phyloP scores from a whole-genome alignment of 2,113 vertebrate species.

The Pteruthius melanotis region DNA sequence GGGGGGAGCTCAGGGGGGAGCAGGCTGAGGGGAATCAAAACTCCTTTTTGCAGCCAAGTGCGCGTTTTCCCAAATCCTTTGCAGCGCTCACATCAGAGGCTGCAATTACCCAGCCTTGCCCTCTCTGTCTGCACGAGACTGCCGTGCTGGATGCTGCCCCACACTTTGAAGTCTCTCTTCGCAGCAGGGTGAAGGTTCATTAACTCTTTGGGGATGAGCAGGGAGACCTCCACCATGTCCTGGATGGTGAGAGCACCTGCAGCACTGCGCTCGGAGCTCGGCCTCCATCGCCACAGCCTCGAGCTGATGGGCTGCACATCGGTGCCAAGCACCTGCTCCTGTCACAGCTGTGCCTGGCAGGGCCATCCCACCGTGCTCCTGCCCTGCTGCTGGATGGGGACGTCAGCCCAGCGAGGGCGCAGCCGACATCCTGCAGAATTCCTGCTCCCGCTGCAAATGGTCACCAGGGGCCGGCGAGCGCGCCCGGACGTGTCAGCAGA shows the following conservation, averaged over 20 bases:
- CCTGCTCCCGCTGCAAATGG: rapidly evolving
- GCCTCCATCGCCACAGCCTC: rapidly evolving
- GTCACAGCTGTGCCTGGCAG: not conserved
- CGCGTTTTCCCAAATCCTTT: not conserved
- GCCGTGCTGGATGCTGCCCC: not conserved
- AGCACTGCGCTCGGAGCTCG: not conserved
- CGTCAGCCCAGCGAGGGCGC: rapidly evolving
- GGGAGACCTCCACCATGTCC: not conserved
- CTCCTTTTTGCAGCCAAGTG: not conserved
- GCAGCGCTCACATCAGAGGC: not conserved
- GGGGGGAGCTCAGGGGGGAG: not conserved
- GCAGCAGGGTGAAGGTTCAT: not conserved
- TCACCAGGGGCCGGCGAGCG: not conserved
- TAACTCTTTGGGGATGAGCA: not conserved
- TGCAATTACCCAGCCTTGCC: not conserved
- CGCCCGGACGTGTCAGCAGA: conserved; percentile 47
- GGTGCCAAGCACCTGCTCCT: rapidly evolving
- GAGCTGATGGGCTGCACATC: rapidly evolving
- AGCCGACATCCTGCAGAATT: rapidly evolving
- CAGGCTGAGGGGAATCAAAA: not conserved
- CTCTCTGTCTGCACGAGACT: not conserved
- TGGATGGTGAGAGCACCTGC: rapidly evolving
- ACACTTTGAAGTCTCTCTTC: not conserved
- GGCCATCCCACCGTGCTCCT: rapidly evolving
- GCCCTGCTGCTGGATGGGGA: not conserved